Conservation (phyloP, 2,797 vertebrate genomes). For the Pogoniulus pusillus region DNA sequence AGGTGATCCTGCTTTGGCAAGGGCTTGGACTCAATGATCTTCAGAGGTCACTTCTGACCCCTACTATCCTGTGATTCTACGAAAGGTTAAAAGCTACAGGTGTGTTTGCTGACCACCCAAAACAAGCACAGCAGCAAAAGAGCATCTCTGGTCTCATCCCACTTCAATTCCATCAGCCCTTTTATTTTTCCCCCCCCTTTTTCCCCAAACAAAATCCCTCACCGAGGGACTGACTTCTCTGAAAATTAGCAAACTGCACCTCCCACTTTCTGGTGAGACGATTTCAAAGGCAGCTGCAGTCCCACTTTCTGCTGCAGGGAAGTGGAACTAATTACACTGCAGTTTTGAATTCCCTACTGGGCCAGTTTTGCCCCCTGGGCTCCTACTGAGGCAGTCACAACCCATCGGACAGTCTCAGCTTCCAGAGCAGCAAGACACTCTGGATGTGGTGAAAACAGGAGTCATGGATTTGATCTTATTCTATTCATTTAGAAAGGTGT, state of each 20-base stretch:
- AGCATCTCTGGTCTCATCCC: background rate
- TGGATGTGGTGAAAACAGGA: background rate
- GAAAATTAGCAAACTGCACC: background rate
- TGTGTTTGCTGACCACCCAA: background rate
- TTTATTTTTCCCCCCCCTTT: background rate
- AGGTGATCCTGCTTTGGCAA: too few relatives aligned
- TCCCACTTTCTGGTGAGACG: background rate
- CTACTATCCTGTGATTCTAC: too few relatives aligned
- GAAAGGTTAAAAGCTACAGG: background rate
- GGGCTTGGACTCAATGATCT: too few relatives aligned
- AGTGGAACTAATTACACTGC: background rate
- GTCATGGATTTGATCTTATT: background rate
- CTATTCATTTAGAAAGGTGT: background rate
- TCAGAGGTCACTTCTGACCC: too few relatives aligned
- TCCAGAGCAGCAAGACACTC: background rate
- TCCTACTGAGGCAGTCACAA: background rate
- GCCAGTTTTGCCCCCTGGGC: background rate
- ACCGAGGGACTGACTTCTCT: background rate
- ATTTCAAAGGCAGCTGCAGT: background rate
- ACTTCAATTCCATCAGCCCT: fast-evolving
- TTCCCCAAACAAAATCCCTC: background rate
- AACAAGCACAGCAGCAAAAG: background rate
- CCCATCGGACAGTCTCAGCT: background rate
- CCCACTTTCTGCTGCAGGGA: background rate
- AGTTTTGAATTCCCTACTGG: background rate